Base-by-base conservation (phyloP, 1,140 invertebrate species). In the Venturia canescens region DNA sequence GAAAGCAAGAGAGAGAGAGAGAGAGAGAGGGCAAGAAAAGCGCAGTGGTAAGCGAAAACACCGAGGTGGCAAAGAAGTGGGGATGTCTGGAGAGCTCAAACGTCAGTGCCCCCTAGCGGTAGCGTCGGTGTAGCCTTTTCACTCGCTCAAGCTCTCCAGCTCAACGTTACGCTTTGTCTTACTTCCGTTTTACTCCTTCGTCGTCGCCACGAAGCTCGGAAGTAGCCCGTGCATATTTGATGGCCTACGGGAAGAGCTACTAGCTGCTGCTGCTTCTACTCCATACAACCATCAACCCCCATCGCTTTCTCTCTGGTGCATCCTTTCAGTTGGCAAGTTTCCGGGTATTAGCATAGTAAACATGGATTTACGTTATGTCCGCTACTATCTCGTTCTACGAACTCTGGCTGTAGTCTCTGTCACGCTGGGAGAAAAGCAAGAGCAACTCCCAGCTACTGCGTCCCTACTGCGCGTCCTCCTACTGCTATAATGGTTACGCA, bases 291-390 rank as follows among this genome's bases (percentile, higher is more conserved):
- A 69, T 69, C 66, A 69, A 13, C 44, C 48, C 26, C 50, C 87
- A 82, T 88, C 87, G 86, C 86, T 86, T 85, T 48, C 74, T 48
- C 74, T 76, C 74, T 11, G 48, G 74, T 82, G 83, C 87, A 84
- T 88, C 88, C 88, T 89, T 89, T 89, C 87, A 88, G 82, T 83
- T 85, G 85, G 85, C 86, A 89, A 88, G 87, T 89, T 90, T 88
- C 85, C 84, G 84, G 82, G 86, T 89, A 89, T 90, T 90, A 90
- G 87, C 89, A 89, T 88, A 86, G 89, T 86, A 90, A 89, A 90
- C 88, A 88, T 88, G 85, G 87, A 89, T 89, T 89, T 89, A 89
- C 87, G 85, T 89, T 89, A 88, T 88, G 87, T 83, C 83, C 80
- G 83, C 83, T 77, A 63, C 57, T 77, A 77, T 77, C 57, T 67